Percentiles rank a stretch among this genome's conserved stretches.
Evolutionary conservation across 1,140 invertebrate genomes (phyloP).

Genomic region (Drosophila parvula): DNA sequence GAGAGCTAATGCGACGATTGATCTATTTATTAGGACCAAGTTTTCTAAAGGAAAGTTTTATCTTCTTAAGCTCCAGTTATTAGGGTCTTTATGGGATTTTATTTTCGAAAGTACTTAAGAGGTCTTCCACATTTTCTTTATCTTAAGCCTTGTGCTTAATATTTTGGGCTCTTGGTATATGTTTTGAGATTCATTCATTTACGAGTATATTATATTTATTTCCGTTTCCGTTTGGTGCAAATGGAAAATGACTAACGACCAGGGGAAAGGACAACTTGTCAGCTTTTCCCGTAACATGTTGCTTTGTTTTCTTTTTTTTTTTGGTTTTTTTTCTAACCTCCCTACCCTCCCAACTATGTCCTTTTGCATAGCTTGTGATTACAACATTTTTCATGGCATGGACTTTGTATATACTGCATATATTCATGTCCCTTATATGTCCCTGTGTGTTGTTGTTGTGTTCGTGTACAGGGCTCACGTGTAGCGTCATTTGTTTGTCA

Average conservation of each 20-base stretch:
- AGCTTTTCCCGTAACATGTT: slow-evolving; percentile 11
- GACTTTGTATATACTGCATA: slow-evolving; percentile 50
- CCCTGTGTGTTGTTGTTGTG: slow-evolving; percentile 6
- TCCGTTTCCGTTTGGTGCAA: background rate
- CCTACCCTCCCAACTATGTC: background rate
- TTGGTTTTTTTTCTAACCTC: background rate
- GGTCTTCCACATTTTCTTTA: too few species aligned
- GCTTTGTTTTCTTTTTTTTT: background rate
- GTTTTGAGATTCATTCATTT: background rate
- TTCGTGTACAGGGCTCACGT: slow-evolving; percentile 33
- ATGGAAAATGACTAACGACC: slow-evolving; percentile 1
- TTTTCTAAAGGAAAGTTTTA: background rate
- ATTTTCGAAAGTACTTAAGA: background rate
- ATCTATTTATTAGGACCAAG: slow-evolving; percentile 5
- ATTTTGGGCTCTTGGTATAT: background rate
- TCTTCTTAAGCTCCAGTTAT: background rate
- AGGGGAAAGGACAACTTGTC: slow-evolving; percentile 4
- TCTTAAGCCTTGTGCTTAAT: background rate
- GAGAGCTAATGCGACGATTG: slow-evolving; percentile 8
- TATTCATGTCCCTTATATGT: slow-evolving; percentile 12
- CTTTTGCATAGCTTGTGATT: slow-evolving; percentile 62
- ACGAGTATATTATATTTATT: too few species aligned
- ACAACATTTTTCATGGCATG: slow-evolving; percentile 65
- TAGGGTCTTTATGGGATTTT: background rate
- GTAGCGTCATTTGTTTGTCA: slow-evolving; percentile 50